phyloP scores from a whole-genome alignment of 2,113 vertebrate species.

The Thalassoma bifasciatum region DNA sequence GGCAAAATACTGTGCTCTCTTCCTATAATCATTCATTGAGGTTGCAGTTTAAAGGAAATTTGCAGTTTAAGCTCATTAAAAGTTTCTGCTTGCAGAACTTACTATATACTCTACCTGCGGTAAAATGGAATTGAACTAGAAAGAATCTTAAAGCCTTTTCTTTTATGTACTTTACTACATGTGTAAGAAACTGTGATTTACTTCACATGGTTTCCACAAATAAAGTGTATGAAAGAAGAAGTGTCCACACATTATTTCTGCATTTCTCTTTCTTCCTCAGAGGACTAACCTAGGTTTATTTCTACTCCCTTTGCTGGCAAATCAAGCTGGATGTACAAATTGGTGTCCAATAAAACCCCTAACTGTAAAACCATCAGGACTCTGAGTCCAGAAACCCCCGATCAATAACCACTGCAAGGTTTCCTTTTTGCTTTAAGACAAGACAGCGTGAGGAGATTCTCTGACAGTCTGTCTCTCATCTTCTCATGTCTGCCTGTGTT shows the following conservation, averaged over 20 bases:
- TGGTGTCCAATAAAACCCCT: slow-evolving; percentile 37
- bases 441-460: slow-evolving; percentile 4
- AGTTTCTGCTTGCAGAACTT: neutral
- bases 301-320: slow-evolving; percentile 19
- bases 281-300: slow-evolving; percentile 9
- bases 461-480: neutral
- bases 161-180: neutral
- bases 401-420: slow-evolving; percentile 46
- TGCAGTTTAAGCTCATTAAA: neutral
- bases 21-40: neutral
- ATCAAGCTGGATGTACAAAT: slow-evolving; percentile 19
- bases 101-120: neutral
- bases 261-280: neutral
- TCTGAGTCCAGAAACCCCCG: slow-evolving; percentile 3
- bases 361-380: slow-evolving; percentile 36
- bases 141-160: neutral
- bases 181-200: neutral
- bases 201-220: neutral
- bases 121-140: neutral
- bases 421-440: slow-evolving; percentile 19
- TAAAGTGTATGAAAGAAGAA: neutral
- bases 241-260: neutral
- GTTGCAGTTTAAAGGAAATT: neutral
- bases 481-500: neutral
- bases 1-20: neutral